These are phyloP conservation scores for Climacteris rufus DNA, from an alignment of 2,113 vertebrate species.

Conservation along the genomic window DNA sequence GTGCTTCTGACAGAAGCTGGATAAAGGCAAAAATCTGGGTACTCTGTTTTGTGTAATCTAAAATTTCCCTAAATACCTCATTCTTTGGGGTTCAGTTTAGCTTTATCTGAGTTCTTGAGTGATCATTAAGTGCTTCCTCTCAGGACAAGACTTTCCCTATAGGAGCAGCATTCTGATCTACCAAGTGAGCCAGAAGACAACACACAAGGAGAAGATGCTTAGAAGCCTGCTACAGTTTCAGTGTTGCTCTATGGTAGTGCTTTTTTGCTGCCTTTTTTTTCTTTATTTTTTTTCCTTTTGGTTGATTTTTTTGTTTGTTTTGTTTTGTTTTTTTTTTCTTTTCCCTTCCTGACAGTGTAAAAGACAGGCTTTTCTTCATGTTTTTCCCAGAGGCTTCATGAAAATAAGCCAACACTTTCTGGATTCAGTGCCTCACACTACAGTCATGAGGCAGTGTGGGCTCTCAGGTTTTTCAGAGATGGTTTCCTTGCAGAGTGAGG, in stretches of 20 bases:
- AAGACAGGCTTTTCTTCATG: background rate
- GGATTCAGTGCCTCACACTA: background rate
- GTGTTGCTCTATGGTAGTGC: background rate
- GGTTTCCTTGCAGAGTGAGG: background rate
- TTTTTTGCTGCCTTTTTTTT: background rate
- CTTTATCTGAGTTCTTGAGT: background rate
- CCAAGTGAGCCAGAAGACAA: background rate
- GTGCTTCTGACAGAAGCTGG: background rate
- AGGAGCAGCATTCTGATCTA: background rate
- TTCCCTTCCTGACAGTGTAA: background rate
- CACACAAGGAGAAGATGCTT: background rate
- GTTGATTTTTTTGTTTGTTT: no score
- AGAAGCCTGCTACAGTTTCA: background rate
- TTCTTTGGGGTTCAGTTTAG: background rate
- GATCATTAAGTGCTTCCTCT: background rate
- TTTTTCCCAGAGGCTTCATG: background rate
- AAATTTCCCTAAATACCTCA: background rate
- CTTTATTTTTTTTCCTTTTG: no score
- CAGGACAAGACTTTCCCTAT: background rate
- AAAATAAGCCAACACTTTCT: background rate
- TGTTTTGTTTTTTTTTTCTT: no score
- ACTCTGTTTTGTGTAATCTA: background rate
- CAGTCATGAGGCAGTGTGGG: background rate
- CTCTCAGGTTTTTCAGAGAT: background rate
- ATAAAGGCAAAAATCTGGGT: background rate